Evolutionary conservation across 2,888 invertebrate species (phyloP), one percentile per base, ranked within the genome.

Genomic region (Polietes domitor): DNA sequence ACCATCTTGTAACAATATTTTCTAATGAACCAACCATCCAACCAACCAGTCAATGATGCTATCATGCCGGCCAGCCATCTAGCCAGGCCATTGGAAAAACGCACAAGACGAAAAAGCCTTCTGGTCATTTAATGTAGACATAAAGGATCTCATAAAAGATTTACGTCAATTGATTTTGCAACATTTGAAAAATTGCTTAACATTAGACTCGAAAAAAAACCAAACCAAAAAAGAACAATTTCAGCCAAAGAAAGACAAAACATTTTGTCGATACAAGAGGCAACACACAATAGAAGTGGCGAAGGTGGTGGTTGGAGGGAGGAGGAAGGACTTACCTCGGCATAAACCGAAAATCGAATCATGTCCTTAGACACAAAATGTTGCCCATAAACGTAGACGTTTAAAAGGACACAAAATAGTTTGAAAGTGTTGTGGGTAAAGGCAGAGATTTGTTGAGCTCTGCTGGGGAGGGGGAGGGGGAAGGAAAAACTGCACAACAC

Each of bases 41-140:
- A 41, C 10, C 41, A 41, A 2, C 41, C 15, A 41, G 4, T 17
- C 55, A 55, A 10, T 24, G 24, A 55, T 55, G 10, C 24, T 24
- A n/a, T 50, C 50, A 5, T 2, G n/a, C n/a, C 12, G 15, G 61
- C 5, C n/a, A 28, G 28, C 28, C 37, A 17, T n/a, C 63, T 21
- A 24, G 41, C 65, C 68, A 68, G 43, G 41, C 24, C 15, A 15
- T 24, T 37, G 17, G 37, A 7, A 65, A 61, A 43, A 43, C 10
- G 41, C 12, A 9, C 12, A 65, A 15, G 21, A 37, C n/a, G 4
- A 32, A 65, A 41, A 65, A 24, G 68, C 43, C 68, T 68, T 68
- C 68, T 68, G 73, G 55, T 80, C 80, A 80, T 82, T 85, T 80
- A 85, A 80, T 80, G 41, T 68, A 82, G 85, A 80, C 82, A 78